Conservation (phyloP, 2,888 invertebrate genomes). For the Scaptomyza cyrtandrae region DNA sequence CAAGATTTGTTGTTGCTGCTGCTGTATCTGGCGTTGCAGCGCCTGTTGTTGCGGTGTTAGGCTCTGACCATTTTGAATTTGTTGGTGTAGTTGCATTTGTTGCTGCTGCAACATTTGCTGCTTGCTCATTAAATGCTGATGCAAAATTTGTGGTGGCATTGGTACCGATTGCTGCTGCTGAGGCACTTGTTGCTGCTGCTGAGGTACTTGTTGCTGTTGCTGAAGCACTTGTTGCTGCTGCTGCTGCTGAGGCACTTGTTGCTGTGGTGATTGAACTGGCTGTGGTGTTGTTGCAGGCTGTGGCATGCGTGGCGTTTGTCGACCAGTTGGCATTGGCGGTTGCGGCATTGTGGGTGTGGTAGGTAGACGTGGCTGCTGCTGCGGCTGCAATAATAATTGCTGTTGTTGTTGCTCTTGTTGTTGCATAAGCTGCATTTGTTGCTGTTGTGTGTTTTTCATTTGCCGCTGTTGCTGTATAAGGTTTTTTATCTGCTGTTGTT, state of each 20-base stretch:
- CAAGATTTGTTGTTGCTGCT: constrained; percentile 85
- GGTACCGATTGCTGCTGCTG: constrained; percentile 75
- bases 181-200: constrained; percentile 67
- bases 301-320: constrained; percentile 80
- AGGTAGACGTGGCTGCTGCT: constrained; percentile 61
- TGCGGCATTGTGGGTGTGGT: constrained; percentile 65
- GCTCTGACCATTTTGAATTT: constrained; percentile 81
- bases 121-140: constrained; percentile 71
- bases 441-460: constrained; percentile 58
- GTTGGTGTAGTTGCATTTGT: constrained; percentile 75
- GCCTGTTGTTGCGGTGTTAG: constrained; percentile 81
- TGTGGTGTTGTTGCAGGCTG: constrained; percentile 81
- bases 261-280: constrained; percentile 81
- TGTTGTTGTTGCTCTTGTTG: constrained; percentile 46
- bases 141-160: constrained; percentile 77
- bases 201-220: constrained; percentile 48
- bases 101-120: constrained; percentile 74
- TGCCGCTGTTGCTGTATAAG: constrained; percentile 73
- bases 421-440: constrained; percentile 47
- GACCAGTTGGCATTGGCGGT: constrained; percentile 75
- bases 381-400: constrained; percentile 53
- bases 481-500: constrained; percentile 71
- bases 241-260: constrained; percentile 63
- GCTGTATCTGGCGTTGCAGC: constrained; percentile 86
- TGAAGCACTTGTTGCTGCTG: constrained; percentile 69